phyloP scores from a whole-genome alignment of 2,797 vertebrate species.

The Xenentodon cancila region DNA sequence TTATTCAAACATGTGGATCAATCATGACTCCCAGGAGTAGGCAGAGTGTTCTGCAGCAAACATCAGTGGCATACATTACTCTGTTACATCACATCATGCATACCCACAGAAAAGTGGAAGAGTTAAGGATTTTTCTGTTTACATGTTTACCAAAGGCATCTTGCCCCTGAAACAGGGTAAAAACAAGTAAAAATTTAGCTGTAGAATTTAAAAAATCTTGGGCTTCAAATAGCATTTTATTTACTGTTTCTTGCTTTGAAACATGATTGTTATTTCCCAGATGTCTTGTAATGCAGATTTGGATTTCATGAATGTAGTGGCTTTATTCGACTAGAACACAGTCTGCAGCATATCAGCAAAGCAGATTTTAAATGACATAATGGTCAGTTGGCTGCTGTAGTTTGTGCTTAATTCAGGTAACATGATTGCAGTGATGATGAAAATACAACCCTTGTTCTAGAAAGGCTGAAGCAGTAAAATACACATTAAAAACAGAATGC shows the following conservation, averaged over 20 bases:
- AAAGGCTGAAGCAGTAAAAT: too few species aligned
- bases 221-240: too few species aligned
- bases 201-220: too few species aligned
- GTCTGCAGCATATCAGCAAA: conserved; percentile 33
- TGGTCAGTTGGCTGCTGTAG: conserved; percentile 20
- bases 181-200: conserved; percentile 16
- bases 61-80: conserved; percentile 64
- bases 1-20: too few species aligned
- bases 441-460: too few species aligned
- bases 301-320: conserved; percentile 34
- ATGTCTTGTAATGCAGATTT: conserved; percentile 3
- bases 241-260: too few species aligned
- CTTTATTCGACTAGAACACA: conserved; percentile 26
- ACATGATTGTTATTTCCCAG: too few species aligned
- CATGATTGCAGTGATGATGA: conserved; percentile 22
- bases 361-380: conserved; percentile 31
- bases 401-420: conserved; percentile 32
- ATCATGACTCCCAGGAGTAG: too few species aligned
- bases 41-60: conserved; percentile 31
- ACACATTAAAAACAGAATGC: too few species aligned
- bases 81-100: conserved; percentile 38
- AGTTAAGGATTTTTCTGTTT: conserved; percentile 47
- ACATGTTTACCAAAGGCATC: conserved; percentile 28
- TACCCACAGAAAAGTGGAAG: conserved; percentile 42
- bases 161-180: conserved; percentile 26